Evolutionary conservation across 2,888 invertebrate species (phyloP).

Genomic region (Sinelater perroti): DNA sequence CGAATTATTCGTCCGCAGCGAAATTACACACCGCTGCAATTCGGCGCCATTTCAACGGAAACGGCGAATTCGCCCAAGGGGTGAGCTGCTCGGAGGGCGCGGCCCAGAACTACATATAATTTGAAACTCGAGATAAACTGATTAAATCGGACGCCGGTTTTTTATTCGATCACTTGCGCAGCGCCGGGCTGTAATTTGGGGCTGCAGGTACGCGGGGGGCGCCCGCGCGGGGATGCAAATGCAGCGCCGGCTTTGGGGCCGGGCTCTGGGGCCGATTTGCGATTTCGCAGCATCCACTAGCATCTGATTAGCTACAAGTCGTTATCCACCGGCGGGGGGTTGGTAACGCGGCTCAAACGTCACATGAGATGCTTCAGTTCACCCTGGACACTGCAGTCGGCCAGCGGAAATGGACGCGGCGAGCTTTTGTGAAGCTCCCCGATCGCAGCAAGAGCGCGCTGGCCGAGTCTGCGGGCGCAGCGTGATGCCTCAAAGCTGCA

Average conservation of each 20-base stretch:
- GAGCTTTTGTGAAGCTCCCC: slow-evolving; percentile 45
- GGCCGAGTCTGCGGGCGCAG: slow-evolving; percentile 50
- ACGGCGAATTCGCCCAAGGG: slow-evolving; percentile 35
- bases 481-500: slow-evolving; percentile 57
- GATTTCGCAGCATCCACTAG: no score
- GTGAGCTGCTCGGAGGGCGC: slow-evolving; percentile 32
- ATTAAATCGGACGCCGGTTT: slow-evolving; percentile 32
- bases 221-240: slow-evolving; percentile 14
- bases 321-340: slow-evolving; percentile 55
- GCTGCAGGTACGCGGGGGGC: slow-evolving; percentile 21
- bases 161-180: slow-evolving; percentile 31
- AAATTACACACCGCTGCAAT: slow-evolving; percentile 31
- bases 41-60: slow-evolving; percentile 34
- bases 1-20: slow-evolving; percentile 19
- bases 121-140: slow-evolving; percentile 36
- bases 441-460: slow-evolving; percentile 20
- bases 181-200: slow-evolving; percentile 29
- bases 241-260: no score
- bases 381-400: slow-evolving; percentile 54
- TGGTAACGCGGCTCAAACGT: slow-evolving; percentile 54
- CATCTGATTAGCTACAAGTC: slow-evolving; percentile 57
- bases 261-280: no score
- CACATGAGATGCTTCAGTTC: slow-evolving; percentile 55
- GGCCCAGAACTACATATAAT: slow-evolving; percentile 28
- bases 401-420: slow-evolving; percentile 38